A percentile compares a stretch with the other conserved stretches of the same genome.
Conservation (phyloP, 2,888 invertebrate species). For the Eilema griseolum region DNA sequence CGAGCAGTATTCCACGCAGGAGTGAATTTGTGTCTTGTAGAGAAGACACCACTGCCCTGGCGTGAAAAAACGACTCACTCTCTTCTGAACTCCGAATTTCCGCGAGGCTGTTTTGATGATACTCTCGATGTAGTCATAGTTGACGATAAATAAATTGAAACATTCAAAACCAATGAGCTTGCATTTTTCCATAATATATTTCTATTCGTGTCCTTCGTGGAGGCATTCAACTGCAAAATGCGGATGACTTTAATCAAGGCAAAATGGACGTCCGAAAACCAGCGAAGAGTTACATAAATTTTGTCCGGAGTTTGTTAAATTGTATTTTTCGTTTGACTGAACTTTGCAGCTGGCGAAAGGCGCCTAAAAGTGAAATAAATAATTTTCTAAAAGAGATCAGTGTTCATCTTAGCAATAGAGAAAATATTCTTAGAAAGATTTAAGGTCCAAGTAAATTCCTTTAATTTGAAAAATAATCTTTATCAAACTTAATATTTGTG, state of each 20-base stretch:
- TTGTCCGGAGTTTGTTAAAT: slow-evolving; percentile 61
- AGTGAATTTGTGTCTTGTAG: too few relatives aligned
- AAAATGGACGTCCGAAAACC: slow-evolving; percentile 57
- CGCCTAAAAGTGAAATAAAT: slow-evolving; percentile 48
- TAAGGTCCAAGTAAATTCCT: slow-evolving; percentile 24
- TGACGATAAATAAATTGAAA: slow-evolving; percentile 15
- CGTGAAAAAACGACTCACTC: too few relatives aligned
- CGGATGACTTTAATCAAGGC: slow-evolving; percentile 59
- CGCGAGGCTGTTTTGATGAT: too few relatives aligned
- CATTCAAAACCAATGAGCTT: slow-evolving; percentile 19
- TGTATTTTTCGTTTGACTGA: slow-evolving; percentile 65
- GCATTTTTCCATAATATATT: slow-evolving; percentile 19
- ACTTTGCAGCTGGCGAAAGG: slow-evolving; percentile 51
- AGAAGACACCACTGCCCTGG: too few relatives aligned
- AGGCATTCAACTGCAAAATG: slow-evolving; percentile 33
- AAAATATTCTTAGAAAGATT: slow-evolving; percentile 29
- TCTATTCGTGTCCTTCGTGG: slow-evolving; percentile 9
- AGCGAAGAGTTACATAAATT: slow-evolving; percentile 59
- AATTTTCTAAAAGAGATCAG: slow-evolving; percentile 55
- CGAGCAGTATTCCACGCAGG: too few relatives aligned
- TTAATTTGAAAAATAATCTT: slow-evolving; percentile 25
- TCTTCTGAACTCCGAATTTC: too few relatives aligned
- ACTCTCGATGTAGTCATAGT: too few relatives aligned
- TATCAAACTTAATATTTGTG: neutral
- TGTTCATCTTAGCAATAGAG: slow-evolving; percentile 50